Conservation (phyloP, 2,797 vertebrate species). For the Sciurus vulgaris region DNA sequence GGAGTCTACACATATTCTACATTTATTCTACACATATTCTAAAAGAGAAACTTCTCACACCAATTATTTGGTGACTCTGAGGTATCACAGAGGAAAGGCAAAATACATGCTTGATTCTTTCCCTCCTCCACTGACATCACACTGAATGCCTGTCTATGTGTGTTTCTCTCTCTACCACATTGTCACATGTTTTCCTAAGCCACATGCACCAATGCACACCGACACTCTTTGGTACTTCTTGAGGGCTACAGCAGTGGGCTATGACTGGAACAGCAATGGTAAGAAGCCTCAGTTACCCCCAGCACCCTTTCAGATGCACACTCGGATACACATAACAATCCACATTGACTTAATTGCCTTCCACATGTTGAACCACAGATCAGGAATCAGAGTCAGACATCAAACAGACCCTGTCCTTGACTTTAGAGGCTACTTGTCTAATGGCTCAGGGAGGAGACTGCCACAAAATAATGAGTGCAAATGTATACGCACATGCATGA, state of each 20-base stretch:
- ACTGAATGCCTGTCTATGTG: not conserved
- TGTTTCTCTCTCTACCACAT: not conserved
- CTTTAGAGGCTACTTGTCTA: not conserved
- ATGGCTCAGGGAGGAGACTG: not conserved
- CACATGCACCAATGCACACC: not conserved
- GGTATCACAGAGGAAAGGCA: not conserved
- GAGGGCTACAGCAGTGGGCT: not conserved
- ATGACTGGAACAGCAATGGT: no score
- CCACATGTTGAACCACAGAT: not conserved
- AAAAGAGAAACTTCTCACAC: not conserved
- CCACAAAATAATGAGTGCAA: not conserved
- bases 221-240: not conserved
- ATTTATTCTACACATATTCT: not conserved
- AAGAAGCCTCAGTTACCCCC: not conserved
- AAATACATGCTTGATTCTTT: not conserved
- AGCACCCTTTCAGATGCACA: not conserved
- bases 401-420: not conserved
- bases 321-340: not conserved
- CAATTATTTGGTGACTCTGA: constrained; percentile 1
- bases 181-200: not conserved
- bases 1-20: not conserved
- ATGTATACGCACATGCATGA: not conserved
- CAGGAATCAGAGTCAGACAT: not conserved
- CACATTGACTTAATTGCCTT: not conserved
- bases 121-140: not conserved